phyloP scores from a whole-genome alignment of 2,797 vertebrate genomes.

The Falco berigora region DNA sequence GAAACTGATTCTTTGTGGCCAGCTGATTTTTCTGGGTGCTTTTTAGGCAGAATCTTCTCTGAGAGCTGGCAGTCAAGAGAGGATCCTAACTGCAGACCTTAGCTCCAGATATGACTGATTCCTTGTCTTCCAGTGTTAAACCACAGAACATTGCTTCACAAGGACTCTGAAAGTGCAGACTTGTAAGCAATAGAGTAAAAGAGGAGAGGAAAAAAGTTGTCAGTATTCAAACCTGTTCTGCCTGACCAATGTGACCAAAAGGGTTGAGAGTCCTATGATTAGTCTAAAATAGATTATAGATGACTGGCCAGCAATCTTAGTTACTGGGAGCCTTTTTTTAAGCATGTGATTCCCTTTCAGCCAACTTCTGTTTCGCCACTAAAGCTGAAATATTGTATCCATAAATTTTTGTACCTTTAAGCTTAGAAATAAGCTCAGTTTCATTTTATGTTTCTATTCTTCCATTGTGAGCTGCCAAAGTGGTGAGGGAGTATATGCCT shows the following conservation, averaged over 20 bases:
- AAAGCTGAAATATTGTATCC: not conserved
- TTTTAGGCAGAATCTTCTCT: not conserved
- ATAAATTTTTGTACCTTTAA: not conserved
- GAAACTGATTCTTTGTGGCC: not conserved
- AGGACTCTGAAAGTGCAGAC: not conserved
- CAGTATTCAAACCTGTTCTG: not conserved
- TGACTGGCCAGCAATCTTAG: not conserved
- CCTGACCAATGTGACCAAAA: not conserved
- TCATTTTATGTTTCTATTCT: not conserved
- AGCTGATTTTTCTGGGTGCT: not conserved
- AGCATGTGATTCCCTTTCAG: not conserved
- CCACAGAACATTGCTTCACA: not conserved
- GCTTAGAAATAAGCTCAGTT: not conserved
- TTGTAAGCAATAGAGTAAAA: not conserved
- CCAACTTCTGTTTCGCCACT: not conserved
- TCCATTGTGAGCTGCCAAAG: not conserved
- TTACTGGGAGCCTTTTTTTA: not conserved
- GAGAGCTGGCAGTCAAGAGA: not conserved
- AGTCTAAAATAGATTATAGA: not conserved
- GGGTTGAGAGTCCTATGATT: not conserved
- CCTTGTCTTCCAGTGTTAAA: not conserved
- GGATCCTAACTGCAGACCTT: not conserved
- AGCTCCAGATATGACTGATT: not conserved
- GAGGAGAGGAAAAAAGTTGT: not conserved
- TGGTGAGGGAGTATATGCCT: not conserved